phyloP scores from a whole-genome alignment of 1,140 invertebrate species.

The Elymnias hypermnestra region DNA sequence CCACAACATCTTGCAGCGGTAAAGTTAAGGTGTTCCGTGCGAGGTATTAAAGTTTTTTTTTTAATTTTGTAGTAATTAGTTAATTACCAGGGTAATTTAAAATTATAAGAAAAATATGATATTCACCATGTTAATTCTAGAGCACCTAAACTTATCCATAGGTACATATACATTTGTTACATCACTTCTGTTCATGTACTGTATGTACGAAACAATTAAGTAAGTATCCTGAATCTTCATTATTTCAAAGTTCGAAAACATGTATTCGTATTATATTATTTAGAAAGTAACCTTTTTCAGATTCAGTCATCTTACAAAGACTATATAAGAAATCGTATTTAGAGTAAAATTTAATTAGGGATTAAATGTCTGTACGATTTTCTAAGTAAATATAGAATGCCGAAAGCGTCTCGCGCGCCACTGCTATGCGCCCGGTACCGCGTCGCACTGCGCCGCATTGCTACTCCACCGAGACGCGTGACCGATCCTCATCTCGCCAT shows the following conservation, averaged over 20 bases:
- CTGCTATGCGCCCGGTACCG: slow-evolving; percentile 50
- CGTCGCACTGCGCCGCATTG: slow-evolving; percentile 20
- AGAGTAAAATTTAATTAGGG: no score
- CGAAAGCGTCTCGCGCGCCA: slow-evolving; percentile 32
- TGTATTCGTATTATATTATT: slow-evolving; percentile 6
- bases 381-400: slow-evolving; percentile 4
- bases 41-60: slow-evolving; percentile 48
- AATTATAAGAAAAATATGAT: slow-evolving; percentile 4
- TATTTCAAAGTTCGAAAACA: neutral
- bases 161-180: slow-evolving; percentile 43
- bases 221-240: slow-evolving; percentile 21
- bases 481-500: slow-evolving; percentile 33
- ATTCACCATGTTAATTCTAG: slow-evolving; percentile 34
- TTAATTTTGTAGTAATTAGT: slow-evolving; percentile 25
- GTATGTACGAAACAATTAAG: slow-evolving; percentile 24
- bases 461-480: slow-evolving; percentile 15
- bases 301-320: slow-evolving; percentile 9
- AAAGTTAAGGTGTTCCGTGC: slow-evolving; percentile 74
- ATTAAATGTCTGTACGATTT: no score
- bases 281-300: slow-evolving; percentile 17
- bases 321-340: no score
- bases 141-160: slow-evolving; percentile 63
- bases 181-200: slow-evolving; percentile 53
- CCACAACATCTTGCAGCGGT: slow-evolving; percentile 45
- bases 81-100: slow-evolving; percentile 29